Base-by-base conservation (phyloP, 1,140 invertebrate species). In the Procambarus virginalis region DNA sequence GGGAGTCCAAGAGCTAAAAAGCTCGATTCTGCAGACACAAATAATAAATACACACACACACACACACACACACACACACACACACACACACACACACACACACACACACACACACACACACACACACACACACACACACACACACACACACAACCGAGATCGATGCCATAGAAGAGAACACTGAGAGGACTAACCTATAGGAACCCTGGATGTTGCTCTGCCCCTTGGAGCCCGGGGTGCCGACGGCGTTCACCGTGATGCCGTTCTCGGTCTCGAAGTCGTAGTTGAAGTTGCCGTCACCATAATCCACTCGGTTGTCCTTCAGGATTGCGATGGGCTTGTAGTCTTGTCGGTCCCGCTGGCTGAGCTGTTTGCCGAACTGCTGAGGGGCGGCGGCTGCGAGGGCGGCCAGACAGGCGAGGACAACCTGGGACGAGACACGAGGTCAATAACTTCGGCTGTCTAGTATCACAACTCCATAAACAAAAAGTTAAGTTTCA, bases 191-290 rank as follows among this genome's bases (percentile, higher is more conserved):
- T 68, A 4, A 82, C 80, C 80, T 82, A 14, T 68, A 82, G 58
- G 80, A 82, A 6, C 80, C 80, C 60, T 64, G 80, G 12, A 82
- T 82, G 60, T 82, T 82, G 58, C 80, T 82, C 80, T 82, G 80
- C 34, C 80, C 80, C 0, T 64, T 34, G 22, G 55, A 82, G 45
- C 80, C 80, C 10, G 80, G 80, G n/a, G 80, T 68, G 34, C 80
- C 80, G 17, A 82, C 55, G n/a, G 80, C 80, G 80, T 48, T 82
- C 80, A 68, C 22, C 14, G 17, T 8, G 51, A 82, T 82, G 60
- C 80, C 80, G 45, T 82, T 82, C 80, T 82, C 80, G 34, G 80
- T 82, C 80, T 82, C 80, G 34, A 82, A 82, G 8, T 64, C 58
- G 34, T 82, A 82, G 58, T 64, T 60, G 80, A 82, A 82, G 80